Percentiles rank a stretch among this genome's conserved stretches.
phyloP scores from a whole-genome alignment of 2,113 vertebrate genomes.

The Paraplagusia blochii region DNA sequence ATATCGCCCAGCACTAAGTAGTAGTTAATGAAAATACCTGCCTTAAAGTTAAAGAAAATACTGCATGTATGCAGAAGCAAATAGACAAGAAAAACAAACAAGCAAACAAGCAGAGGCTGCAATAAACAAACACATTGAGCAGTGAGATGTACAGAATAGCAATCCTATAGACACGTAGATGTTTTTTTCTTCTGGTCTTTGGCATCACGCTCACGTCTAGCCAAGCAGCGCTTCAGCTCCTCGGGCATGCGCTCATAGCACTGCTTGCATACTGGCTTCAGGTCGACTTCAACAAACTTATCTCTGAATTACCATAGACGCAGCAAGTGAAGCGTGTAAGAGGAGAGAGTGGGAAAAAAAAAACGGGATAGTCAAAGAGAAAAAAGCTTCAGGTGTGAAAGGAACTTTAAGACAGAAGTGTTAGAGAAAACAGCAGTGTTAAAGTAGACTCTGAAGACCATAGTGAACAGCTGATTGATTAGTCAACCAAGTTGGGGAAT shows the following conservation, averaged over 20 bases:
- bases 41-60: too few species aligned
- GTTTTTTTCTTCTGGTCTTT: constrained; percentile 92
- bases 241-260: constrained; percentile 97
- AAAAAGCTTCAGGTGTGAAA: constrained; percentile 36
- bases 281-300: constrained; percentile 99
- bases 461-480: not conserved
- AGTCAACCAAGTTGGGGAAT: not conserved
- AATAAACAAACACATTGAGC: constrained; percentile 77
- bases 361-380: constrained; percentile 43
- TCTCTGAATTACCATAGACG: constrained; percentile 77
- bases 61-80: too few species aligned
- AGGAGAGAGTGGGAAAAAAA: constrained; percentile 31
- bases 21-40: too few species aligned
- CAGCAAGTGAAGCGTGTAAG: constrained; percentile 41
- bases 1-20: too few species aligned
- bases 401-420: constrained; percentile 8
- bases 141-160: constrained; percentile 52
- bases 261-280: constrained; percentile 95
- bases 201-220: constrained; percentile 86
- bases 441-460: constrained; percentile 4
- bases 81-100: constrained; percentile 5
- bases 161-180: constrained; percentile 83
- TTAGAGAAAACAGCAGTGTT: constrained; percentile 16
- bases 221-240: constrained; percentile 94
- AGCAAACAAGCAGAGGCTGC: constrained; percentile 33